Evolutionary conservation across 2,888 invertebrate genomes (phyloP), one percentile per base, ranked within the genome.

Genomic region (Neelides folsomi): DNA sequence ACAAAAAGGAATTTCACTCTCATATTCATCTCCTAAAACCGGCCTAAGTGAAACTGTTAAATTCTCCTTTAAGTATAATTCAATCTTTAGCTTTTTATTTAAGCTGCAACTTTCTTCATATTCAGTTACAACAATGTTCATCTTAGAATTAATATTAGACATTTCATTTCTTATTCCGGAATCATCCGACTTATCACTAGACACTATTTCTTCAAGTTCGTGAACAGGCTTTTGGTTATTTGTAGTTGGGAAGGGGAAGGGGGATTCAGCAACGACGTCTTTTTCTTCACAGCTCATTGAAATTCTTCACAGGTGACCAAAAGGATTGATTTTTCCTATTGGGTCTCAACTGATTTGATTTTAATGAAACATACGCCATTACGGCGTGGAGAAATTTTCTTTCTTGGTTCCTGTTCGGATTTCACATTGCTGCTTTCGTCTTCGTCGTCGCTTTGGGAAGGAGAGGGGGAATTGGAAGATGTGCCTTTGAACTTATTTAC

Each of bases 281-380:
- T 47, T 36, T n/a, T 44, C 35, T 38, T 37, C 12, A 48, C 47
- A 52, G 39, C 13, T 43, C 19, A 35, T 43, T 18, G 10, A 38
- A 13, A 37, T 15, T n/a, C 19, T 16, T 18, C 3, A 15, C 18
- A 38, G n/a, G 13, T 7, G 18, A 40, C 13, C n/a, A 40, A 7
- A 16, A 40, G 13, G 13, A 7, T 10, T 40, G 8, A 16, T 13
- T 36, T 8, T 19, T 9, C 15, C 12, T 16, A 15, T 35, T 47
- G n/a, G 2, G 37, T 12, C 34, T 47, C 18, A 37, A 27, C 12
- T 34, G 49, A 15, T 36, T 62, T 62, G 38, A 62, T 44, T 4
- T 60, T 49, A 18, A 63, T 20, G 20, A 63, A 55, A 39, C 54
- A 57, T 13, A 59, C 61, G 44, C 61, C 61, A 49, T 63, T 61